phyloP scores from a whole-genome alignment of 2,797 vertebrate species.

The Lates japonicus region DNA sequence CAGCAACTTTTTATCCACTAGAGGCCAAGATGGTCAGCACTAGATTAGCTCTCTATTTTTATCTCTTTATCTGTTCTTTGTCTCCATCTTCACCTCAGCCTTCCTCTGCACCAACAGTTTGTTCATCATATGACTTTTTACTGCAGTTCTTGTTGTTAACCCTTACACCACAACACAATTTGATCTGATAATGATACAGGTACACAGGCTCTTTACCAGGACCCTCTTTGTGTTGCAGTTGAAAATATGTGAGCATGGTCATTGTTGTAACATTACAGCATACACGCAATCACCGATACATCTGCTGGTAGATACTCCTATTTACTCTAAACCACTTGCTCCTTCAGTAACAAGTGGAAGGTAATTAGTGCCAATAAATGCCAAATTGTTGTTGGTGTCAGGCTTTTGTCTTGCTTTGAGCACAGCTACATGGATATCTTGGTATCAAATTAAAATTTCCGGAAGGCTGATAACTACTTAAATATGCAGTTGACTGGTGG shows the following conservation, averaged over 20 bases:
- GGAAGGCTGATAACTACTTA: not conserved
- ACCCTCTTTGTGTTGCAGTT: constrained; percentile 2
- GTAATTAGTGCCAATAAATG: not conserved
- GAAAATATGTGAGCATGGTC: not conserved
- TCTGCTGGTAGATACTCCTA: not conserved
- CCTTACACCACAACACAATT: constrained; percentile 30
- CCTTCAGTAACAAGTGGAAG: not conserved
- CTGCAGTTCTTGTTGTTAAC: constrained; percentile 58
- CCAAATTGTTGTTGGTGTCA: not conserved
- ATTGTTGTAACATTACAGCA: constrained; percentile 18
- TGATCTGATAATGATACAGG: not conserved
- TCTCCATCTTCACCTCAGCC: constrained; percentile 67
- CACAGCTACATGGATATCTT: not conserved
- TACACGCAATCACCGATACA: not conserved
- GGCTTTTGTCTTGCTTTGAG: not conserved
- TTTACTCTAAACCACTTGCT: not conserved
- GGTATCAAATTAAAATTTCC: not conserved
- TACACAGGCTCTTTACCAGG: not conserved
- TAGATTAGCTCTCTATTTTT: constrained; percentile 76
- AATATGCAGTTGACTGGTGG: not conserved
- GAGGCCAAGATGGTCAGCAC: constrained; percentile 97
- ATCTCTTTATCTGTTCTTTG: constrained; percentile 65
- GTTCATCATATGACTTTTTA: constrained; percentile 77
- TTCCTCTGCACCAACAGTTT: constrained; percentile 56
- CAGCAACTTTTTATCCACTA: constrained; percentile 88